Conservation (phyloP, 2,888 invertebrate genomes). For the Netelia fuscicornis region DNA sequence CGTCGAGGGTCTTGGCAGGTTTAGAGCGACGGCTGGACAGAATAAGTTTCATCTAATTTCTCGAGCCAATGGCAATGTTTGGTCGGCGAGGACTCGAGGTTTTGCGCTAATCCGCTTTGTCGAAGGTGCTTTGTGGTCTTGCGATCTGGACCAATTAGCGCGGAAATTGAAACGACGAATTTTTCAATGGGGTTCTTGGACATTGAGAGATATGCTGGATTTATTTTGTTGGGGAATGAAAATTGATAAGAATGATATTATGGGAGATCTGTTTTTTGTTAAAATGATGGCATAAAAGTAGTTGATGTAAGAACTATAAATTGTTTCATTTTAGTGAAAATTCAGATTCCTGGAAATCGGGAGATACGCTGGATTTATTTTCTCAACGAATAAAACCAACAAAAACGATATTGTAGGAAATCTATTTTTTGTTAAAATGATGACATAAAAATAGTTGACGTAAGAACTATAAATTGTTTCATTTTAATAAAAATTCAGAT, state of each 20-base stretch:
- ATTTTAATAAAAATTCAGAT: not conserved
- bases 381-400: not conserved
- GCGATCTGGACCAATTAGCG: not conserved
- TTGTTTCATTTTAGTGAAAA: not conserved
- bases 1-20: constrained; percentile 6
- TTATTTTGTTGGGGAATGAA: not conserved
- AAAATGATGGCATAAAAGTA: not conserved
- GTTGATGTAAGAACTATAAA: not conserved
- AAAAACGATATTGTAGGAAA: not conserved
- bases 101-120: constrained; percentile 21
- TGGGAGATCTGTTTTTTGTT: not conserved
- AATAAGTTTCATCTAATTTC: constrained; percentile 53
- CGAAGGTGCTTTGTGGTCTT: not conserved
- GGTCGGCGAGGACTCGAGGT: constrained; percentile 45
- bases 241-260: not conserved
- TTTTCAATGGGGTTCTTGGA: not conserved
- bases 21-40: constrained; percentile 12
- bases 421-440: not conserved
- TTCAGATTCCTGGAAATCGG: not conserved
- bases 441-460: not conserved
- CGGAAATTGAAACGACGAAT: not conserved
- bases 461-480: not conserved
- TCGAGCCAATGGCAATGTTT: constrained; percentile 52
- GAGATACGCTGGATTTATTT: not conserved
- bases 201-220: not conserved